Base-by-base conservation (phyloP, 1,140 invertebrate species). In the Leptestheria dahalacensis region DNA sequence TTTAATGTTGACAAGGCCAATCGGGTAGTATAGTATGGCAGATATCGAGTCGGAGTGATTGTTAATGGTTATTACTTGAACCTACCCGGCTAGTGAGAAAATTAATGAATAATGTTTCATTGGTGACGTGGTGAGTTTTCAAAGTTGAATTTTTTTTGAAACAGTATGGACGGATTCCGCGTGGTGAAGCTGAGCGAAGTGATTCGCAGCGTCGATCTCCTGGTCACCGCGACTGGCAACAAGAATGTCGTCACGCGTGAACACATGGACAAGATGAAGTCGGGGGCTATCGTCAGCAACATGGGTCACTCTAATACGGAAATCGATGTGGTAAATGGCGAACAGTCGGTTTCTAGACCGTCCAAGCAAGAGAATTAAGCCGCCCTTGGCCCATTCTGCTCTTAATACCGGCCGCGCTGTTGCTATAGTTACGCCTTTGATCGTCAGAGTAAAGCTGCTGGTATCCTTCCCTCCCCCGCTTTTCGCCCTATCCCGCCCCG, bases 221-320 rank as follows among this genome's bases (percentile, higher is more conserved):
- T 96, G 26, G 88, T 97, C 62, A 96, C 93, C 12, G 93, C 92
- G 48, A 95, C 93, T 6, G 92, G 93, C 33, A 97, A 96, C 72
- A 97, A 97, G 74, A 93, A 94, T 69, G 91, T 97, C 18, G 90
- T 97, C 25, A 91, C 86, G 6, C 78, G 92, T 12, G 88, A 93
- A 65, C 89, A 95, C 68, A 91, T 97, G 88, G 92, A 97, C 73
- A 84, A 91, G 67, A 90, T 97, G 87, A 95, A 95, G 76, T 94
- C 88, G 69, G 92, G 92, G 51, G 94, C 91, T 70, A 89, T 97
- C 59, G 82, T 97, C 0, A 96, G 92, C 73, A 97, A 97, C 74
- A 97, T 97, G 91, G 93, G 93, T 0, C 93, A 97, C 74, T 95
- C 91, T 54, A 97, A 97, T 74, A 97, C 91, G 18, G 94, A 97